Base-by-base conservation (phyloP, 2,113 vertebrate species). In the Etheostoma cragini region DNA sequence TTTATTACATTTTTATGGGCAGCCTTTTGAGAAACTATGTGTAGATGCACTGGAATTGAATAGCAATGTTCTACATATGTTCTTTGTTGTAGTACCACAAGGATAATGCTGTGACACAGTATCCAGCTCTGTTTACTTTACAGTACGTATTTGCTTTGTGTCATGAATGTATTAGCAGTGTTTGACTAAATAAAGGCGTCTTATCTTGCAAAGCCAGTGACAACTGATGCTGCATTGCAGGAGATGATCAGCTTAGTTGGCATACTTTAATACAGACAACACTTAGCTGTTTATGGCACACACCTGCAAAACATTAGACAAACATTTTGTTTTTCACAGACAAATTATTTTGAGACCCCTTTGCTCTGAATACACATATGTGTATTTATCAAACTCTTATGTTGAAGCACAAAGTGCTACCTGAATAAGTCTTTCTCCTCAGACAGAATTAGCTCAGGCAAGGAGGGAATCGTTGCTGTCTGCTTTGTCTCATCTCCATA, bases 401-500 rank as follows among this genome's bases (percentile, higher is more conserved):
- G 60, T 81, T 85, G 78, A 83, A 82, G 76, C 52, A 22, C 69
- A 76, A 77, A 70, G 26, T 47, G 52, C 74, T 61, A 68, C 75
- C 84, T 64, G 56, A 82, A 73, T 66, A 15, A 50, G 66, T 84
- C 38, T 83, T 79, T 26, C 62, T 76, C 66, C 54, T 53, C 70
- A 71, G 77, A 87, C 87, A 81, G 83, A 93, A 90, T 88, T 76
- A 86, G 84, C 76, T 84, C 88, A 89, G 87, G 76, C 82, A 84
- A 84, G 82, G 80, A 82, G 86, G 84, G 78, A 82, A 80, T 76
- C 24, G 63, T 87, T 84, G 78, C 76, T 76, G 72, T 82, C 82
- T 75, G 72, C 80, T 67, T 81, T 77, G 84, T 87, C 81, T 90
- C 87, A 86, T 92, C 87, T 91, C 87, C 89, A 87, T 86, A 89